Percentiles rank a stretch among this genome's conserved stretches.
Evolutionary conservation across 2,888 invertebrate genomes (phyloP).

Genomic region (Ferdinandea cuprea): DNA sequence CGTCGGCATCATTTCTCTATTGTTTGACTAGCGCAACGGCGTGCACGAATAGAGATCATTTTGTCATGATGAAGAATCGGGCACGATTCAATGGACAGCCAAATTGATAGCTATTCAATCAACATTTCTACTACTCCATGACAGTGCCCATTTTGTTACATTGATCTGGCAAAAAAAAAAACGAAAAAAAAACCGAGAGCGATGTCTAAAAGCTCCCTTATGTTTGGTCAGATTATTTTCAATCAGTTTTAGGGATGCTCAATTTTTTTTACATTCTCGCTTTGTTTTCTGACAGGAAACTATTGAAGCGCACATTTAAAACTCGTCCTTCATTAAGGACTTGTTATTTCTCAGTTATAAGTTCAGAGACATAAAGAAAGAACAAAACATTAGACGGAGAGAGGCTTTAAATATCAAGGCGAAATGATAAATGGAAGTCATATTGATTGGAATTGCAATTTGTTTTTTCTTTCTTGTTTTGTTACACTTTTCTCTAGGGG

Average conservation of each 20-base stretch:
- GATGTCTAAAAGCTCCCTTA: neutral
- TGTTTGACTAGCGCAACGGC: conserved; percentile 21
- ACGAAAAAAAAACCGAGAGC: too few species aligned
- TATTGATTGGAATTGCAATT: conserved; percentile 64
- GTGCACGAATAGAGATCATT: conserved; percentile 37
- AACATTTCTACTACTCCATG: conserved; percentile 16
- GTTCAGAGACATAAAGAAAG: conserved; percentile 11
- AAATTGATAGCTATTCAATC: conserved; percentile 71
- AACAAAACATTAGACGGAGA: too few species aligned
- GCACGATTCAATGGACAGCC: conserved; percentile 59
- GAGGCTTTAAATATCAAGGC: conserved; percentile 10
- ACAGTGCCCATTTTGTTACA: neutral
- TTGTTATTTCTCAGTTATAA: conserved; percentile 43
- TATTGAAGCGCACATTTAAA: conserved; percentile 42
- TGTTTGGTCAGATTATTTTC: conserved; percentile 55
- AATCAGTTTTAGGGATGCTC: conserved; percentile 39
- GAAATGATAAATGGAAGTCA: conserved; percentile 50
- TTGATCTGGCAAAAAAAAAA: too few species aligned
- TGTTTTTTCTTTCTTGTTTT: conserved; percentile 7
- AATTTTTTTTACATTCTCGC: neutral
- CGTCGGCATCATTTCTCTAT: conserved; percentile 2
- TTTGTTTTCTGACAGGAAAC: conserved; percentile 8
- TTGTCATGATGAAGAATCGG: conserved; percentile 62
- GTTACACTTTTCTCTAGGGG: neutral
- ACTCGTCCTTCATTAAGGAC: conserved; percentile 28